Evolutionary conservation across 2,888 invertebrate species (phyloP).

Genomic region (Antitype chi): DNA sequence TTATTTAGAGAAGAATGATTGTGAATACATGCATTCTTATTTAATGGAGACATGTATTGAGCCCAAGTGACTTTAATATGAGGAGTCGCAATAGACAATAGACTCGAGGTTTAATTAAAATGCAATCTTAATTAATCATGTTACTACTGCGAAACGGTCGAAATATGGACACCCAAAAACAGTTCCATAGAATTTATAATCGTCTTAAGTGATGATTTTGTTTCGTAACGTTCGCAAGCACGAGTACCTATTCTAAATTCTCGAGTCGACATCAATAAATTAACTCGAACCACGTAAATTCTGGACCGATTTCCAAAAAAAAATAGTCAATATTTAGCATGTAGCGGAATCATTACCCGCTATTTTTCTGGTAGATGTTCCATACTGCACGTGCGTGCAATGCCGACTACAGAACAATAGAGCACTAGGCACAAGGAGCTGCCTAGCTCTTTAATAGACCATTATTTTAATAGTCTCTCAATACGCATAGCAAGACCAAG

Average conservation of each 20-base stretch:
- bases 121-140: not conserved
- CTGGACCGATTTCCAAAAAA: conserved; percentile 41
- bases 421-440: conserved; percentile 68
- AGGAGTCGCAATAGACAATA: conserved; percentile 11
- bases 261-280: conserved; percentile 18
- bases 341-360: conserved; percentile 55
- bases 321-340: conserved; percentile 48
- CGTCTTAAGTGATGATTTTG: conserved; percentile 15
- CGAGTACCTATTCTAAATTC: conserved; percentile 25
- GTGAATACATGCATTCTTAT: conserved; percentile 42
- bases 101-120: not conserved
- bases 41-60: conserved; percentile 28
- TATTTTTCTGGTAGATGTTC: conserved; percentile 64
- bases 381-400: conserved; percentile 59
- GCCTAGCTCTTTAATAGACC: conserved; percentile 75
- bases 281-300: conserved; percentile 39
- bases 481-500: conserved; percentile 79
- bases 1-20: conserved; percentile 41
- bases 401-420: conserved; percentile 64
- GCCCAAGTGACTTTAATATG: conserved; percentile 31
- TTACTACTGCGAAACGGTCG: not conserved
- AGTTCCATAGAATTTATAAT: conserved; percentile 20
- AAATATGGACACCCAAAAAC: conserved; percentile 26
- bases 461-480: conserved; percentile 81
- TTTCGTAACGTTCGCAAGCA: conserved; percentile 8